Evolutionary conservation across 2,797 vertebrate species (phyloP).

Genomic region (Sebastes vulpes): DNA sequence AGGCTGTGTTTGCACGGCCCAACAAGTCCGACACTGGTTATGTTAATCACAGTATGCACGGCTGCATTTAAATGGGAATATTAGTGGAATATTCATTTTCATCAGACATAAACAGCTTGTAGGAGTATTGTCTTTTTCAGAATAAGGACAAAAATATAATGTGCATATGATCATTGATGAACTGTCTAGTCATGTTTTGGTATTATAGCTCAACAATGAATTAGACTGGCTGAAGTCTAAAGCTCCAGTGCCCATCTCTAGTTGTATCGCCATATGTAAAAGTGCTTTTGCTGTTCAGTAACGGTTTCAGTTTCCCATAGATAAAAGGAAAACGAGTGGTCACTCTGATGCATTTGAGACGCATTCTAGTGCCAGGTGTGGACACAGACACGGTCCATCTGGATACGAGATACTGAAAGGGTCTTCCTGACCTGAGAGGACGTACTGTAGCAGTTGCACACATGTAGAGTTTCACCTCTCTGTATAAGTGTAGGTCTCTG

Average conservation of each 20-base stretch:
- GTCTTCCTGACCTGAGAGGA: conserved; percentile 1
- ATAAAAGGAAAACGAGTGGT: conserved; percentile 13
- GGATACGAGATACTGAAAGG: background rate
- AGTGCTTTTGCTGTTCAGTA: background rate
- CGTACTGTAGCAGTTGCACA: conserved; percentile 3
- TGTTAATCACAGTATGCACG: no score
- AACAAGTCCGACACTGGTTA: no score
- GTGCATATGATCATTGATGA: no score
- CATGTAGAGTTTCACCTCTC: background rate
- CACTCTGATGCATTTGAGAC: conserved; percentile 17
- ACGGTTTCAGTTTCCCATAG: background rate
- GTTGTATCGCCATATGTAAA: background rate
- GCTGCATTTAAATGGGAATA: no score
- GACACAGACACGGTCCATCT: conserved; percentile 2
- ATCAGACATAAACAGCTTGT: no score
- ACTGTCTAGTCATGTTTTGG: background rate
- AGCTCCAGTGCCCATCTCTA: background rate
- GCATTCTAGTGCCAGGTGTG: conserved; percentile 8
- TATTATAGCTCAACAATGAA: background rate
- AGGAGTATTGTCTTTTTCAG: no score
- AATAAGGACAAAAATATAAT: no score
- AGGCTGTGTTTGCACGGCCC: no score
- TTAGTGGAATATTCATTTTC: no score
- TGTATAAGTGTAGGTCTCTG: background rate
- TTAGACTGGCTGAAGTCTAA: background rate